Base-by-base conservation (phyloP, 2,797 vertebrate species). In the Pangasius macronema region DNA sequence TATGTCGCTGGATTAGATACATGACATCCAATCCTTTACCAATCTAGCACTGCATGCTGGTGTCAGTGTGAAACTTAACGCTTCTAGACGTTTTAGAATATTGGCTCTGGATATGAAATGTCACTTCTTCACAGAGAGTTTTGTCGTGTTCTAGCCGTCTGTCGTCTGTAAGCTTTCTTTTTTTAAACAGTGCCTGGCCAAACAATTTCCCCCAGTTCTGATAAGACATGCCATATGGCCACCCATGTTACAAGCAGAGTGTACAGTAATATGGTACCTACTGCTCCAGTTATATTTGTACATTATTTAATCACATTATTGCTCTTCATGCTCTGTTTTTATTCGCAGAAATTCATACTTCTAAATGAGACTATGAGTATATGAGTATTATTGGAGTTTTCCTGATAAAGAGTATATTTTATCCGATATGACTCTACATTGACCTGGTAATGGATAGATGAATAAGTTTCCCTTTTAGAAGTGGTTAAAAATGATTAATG, bases 181-280 rank as follows among this genome's bases (percentile, higher is more conserved):
- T 16, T 55, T 39, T 36, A 14, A 81, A 82, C 81, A 5, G 24
- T 65, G 39, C 59, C 27, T 65, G 61, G 81, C 59, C 81, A 49
- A 65, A 65, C 42, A 67, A 5, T 65, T 82, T 82, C n/a, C 59
- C 67, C 59, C 61, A 65, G 39, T 67, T 67, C 59, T 82, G 81
- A 67, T 82, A 33, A 67, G 61, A 82, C 61, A 20, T 82, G 81
- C 59, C 81, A 82, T 82, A 82, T 82, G 81, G 81, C 61, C 22
- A 27, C 81, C 42, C 81, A 67, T 33, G 81, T 82, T 82, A 65
- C 81, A 67, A 67, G 81, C 59, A 67, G 24, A 6, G 27, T 67
- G 81, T 67, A 65, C 27, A 65, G 42, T 49, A 82, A 49, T 82
- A 67, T 82, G 18, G 27, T 22, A 49, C 81, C 61, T 49, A 30